Conservation (phyloP, 1,140 invertebrate genomes). For the Wasmannia auropunctata region DNA sequence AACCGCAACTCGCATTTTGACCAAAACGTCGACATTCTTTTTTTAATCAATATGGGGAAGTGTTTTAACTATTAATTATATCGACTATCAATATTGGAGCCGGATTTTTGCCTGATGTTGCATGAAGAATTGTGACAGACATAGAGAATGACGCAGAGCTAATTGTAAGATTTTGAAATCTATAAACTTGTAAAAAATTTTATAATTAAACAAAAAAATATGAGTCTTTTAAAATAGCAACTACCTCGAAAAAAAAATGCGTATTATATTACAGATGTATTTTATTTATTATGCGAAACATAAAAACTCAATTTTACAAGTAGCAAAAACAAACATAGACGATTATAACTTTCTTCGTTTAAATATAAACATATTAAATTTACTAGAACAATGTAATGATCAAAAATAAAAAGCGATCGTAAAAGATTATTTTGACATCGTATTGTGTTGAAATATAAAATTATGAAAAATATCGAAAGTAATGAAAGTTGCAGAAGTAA, state of each 20-base stretch:
- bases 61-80: constrained; percentile 33
- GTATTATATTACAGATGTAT: background rate
- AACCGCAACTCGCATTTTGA: constrained; percentile 11
- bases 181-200: background rate
- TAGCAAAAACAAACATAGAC: background rate
- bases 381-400: constrained; percentile 6
- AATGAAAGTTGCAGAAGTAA: background rate
- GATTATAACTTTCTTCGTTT: background rate
- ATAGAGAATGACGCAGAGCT: background rate
- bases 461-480: constrained; percentile 2
- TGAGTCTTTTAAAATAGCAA: constrained; percentile 7
- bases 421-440: background rate
- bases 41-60: constrained; percentile 33
- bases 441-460: background rate
- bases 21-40: background rate
- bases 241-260: background rate
- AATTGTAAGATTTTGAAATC: constrained; percentile 8
- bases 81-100: constrained; percentile 15
- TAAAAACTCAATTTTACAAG: constrained; percentile 6
- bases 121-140: background rate
- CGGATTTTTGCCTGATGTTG: constrained; percentile 2
- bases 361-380: background rate
- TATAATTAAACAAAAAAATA: background rate
- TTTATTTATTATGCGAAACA: background rate
- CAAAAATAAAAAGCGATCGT: background rate